A percentile compares a stretch with the other conserved stretches of the same genome.
Evolutionary conservation across 35 echinoderm and acorn worm species (phyloP).

Genomic region (Holothuria glaberrima): DNA sequence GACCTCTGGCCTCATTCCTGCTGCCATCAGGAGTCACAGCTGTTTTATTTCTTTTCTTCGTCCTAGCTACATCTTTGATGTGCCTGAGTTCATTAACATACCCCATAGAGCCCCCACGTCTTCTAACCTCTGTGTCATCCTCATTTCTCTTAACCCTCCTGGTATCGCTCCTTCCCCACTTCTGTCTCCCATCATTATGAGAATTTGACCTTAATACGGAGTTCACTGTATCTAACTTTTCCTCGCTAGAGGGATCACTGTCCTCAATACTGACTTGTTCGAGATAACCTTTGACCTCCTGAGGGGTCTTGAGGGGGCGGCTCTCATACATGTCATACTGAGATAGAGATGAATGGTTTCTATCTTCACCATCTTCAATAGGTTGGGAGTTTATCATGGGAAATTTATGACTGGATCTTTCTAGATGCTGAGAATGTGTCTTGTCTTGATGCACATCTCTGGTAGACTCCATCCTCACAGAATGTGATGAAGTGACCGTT

Average conservation of each 20-base stretch:
- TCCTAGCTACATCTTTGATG: constrained; percentile 70
- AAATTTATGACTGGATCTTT: background rate
- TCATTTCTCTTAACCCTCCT: background rate
- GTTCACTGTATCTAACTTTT: background rate
- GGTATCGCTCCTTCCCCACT: background rate
- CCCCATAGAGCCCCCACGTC: background rate
- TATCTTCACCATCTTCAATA: background rate
- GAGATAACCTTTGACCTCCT: constrained; percentile 39
- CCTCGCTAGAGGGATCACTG: background rate
- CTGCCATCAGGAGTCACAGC: constrained; percentile 48
- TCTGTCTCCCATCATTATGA: background rate
- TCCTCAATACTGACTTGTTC: background rate
- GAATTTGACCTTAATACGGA: background rate
- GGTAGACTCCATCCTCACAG: background rate
- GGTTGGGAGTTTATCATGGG: background rate
- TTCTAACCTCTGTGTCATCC: background rate
- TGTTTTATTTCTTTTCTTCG: constrained; percentile 48
- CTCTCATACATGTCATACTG: constrained; percentile 83
- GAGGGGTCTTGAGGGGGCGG: constrained; percentile 65
- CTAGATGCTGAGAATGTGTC: background rate
- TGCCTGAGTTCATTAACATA: constrained; percentile 66
- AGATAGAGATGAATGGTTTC: constrained; percentile 28
- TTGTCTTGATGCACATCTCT: background rate
- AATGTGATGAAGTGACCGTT: background rate
- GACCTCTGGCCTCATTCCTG: constrained; percentile 24